A percentile compares a stretch with the other conserved stretches of the same genome.
Conservation (phyloP, 2,888 invertebrate species). For the Monoplex corrugatus region DNA sequence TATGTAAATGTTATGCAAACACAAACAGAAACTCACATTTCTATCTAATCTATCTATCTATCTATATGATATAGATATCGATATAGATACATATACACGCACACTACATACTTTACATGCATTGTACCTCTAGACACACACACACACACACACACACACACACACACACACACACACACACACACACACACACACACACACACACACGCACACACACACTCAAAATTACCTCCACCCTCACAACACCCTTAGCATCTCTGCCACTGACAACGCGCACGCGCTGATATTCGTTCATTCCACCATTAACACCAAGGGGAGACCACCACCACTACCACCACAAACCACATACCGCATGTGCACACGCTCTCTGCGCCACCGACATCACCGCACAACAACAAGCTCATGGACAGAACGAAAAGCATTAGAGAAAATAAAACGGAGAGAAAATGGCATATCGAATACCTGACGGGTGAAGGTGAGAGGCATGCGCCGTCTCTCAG, state of each 20-base stretch:
- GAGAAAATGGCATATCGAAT: not conserved
- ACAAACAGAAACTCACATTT: not conserved
- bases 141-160: not conserved
- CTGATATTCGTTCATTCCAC: no score
- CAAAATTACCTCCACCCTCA: not conserved
- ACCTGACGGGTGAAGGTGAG: constrained; percentile 35
- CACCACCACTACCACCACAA: no score
- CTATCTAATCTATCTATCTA: not conserved
- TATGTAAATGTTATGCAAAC: not conserved
- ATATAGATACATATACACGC: no score
- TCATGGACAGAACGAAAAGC: not conserved
- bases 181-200: constrained; percentile 30
- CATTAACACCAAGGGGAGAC: no score
- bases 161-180: not conserved
- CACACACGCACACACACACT: constrained; percentile 11
- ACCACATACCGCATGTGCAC: not conserved
- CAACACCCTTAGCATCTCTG: not conserved
- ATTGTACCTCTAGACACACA: not conserved
- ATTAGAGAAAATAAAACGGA: not conserved
- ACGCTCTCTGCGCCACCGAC: not conserved
- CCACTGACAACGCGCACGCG: no score
- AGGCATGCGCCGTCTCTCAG: constrained; percentile 8
- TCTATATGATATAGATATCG: no score
- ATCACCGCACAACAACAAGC: not conserved
- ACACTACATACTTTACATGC: no score